Evolutionary conservation across 2,888 invertebrate genomes (phyloP).

Genomic region (Siphlonurus alternatus): DNA sequence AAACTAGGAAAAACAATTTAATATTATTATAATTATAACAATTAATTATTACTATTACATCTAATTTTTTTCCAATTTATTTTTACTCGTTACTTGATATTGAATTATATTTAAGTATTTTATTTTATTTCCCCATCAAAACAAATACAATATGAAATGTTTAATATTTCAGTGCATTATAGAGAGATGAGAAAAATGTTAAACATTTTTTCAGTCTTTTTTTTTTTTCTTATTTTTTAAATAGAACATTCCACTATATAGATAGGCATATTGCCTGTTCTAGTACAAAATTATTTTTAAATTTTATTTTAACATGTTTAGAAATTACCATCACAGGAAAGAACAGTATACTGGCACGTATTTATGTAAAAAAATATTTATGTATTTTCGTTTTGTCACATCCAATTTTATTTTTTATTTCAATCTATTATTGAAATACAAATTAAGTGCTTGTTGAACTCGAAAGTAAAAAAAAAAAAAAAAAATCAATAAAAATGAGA

Average conservation of each 20-base stretch:
- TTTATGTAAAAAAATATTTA: no score
- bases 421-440: no score
- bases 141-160: neutral
- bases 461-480: neutral
- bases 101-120: neutral
- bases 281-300: slow-evolving; percentile 1
- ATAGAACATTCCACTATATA: neutral
- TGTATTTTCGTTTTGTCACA: no score
- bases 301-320: slow-evolving; percentile 2
- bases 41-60: no score
- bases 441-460: no score
- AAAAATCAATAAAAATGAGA: neutral
- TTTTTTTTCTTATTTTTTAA: no score
- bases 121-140: neutral
- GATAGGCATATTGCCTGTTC: slow-evolving; percentile 1
- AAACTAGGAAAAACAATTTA: slow-evolving; percentile 7
- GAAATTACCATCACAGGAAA: neutral
- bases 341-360: no score
- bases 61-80: neutral
- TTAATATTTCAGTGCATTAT: no score
- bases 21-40: slow-evolving; percentile 5
- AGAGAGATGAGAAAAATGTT: no score
- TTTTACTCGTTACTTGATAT: neutral
- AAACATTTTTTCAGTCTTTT: no score
- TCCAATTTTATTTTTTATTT: no score